Conservation (phyloP, 2,888 invertebrate species). For the Tetranychus truncatus region DNA sequence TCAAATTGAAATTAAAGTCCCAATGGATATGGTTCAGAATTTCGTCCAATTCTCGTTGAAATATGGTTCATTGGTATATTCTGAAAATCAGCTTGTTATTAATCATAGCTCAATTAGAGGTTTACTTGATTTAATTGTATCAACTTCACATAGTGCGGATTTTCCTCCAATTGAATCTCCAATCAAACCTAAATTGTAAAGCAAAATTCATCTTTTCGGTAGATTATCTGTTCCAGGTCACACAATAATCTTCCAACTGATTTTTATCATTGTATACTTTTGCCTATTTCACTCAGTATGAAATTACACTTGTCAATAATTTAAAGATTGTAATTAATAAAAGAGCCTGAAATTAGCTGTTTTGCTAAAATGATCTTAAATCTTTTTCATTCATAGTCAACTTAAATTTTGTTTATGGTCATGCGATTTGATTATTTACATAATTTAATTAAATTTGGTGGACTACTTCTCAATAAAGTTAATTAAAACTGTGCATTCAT, state of each 20-base stretch:
- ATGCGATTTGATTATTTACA: no score
- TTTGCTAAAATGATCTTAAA: no score
- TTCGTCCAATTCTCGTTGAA: not conserved
- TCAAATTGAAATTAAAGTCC: not conserved
- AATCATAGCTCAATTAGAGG: not conserved
- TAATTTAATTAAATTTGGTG: no score
- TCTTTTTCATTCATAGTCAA: no score
- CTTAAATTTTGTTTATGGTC: no score
- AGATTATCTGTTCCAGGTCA: not conserved
- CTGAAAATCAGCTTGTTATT: not conserved
- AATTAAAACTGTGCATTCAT: no score
- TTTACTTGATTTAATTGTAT: not conserved
- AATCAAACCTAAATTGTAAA: not conserved
- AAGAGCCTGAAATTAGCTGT: no score
- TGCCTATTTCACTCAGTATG: no score
- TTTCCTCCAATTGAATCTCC: not conserved
- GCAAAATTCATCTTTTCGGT: not conserved
- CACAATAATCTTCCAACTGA: not conserved
- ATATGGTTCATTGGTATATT: not conserved
- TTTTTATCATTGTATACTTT: no score
- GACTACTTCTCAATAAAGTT: no score
- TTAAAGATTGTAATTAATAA: no score
- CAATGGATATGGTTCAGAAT: slow-evolving; percentile 6
- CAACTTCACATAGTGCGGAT: not conserved
- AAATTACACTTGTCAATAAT: no score